These are phyloP conservation scores for Dendrolimus houi DNA, from an alignment of 2,888 invertebrate genomes.

Conservation along the genomic window DNA sequence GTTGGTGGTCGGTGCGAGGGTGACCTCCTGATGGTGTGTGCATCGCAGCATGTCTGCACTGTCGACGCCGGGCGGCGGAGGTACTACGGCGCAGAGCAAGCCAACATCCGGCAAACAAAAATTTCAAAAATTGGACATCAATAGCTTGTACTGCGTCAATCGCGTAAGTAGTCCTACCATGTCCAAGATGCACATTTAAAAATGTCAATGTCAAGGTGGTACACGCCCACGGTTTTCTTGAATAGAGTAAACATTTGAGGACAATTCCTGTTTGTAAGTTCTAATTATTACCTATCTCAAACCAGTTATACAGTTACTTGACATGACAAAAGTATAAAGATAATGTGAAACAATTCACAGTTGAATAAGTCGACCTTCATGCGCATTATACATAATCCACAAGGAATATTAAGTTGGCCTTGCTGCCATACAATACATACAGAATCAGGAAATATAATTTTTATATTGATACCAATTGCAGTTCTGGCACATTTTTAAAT, in stretches of 20 bases:
- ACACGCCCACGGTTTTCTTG: conserved; percentile 13
- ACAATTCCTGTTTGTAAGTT: background rate
- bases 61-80: conserved; percentile 87
- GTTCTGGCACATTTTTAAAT: too few relatives aligned
- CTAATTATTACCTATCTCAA: background rate
- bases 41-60: conserved; percentile 97
- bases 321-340: background rate
- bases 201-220: conserved; percentile 12
- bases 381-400: conserved; percentile 14
- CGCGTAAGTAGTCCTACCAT: conserved; percentile 76
- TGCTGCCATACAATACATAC: conserved; percentile 10
- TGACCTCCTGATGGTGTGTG: conserved; percentile 87
- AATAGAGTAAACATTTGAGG: background rate
- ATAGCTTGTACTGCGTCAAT: conserved; percentile 94
- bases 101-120: conserved; percentile 89
- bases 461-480: background rate
- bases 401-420: conserved; percentile 20
- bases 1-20: conserved; percentile 72
- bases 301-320: background rate
- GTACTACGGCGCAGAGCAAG: conserved; percentile 75
- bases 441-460: background rate
- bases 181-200: conserved; percentile 4
- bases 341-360: conserved; percentile 11
- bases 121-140: conserved; percentile 98
- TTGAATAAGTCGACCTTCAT: conserved; percentile 28